Evolutionary conservation across 2,888 invertebrate species (phyloP), one percentile per base, ranked within the genome.

Genomic region (Odontomyia ornata): DNA sequence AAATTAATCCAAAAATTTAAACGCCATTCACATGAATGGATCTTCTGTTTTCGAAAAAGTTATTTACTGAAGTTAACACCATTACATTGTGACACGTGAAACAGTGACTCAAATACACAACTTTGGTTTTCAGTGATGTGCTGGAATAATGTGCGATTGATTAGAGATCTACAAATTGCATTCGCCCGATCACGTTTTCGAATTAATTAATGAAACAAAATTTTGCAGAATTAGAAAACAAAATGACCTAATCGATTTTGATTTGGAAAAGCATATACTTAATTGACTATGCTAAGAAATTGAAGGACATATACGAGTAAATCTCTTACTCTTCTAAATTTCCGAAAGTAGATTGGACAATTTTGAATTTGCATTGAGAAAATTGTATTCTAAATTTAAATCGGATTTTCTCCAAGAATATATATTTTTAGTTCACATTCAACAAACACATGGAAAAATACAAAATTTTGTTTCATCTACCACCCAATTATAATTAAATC

Each of bases 61-160:
- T 36, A 9, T 36, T 52, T 2, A 15, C n/a, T 65, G 27, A 36
- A 7, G 1, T 18, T 11, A 56, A 52, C 69, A 47, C 46, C 9
- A 21, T 47, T 15, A 69, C 69, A 15, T 1, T 25, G 69, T 47
- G 69, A 69, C 69, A 69, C 46, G 47, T 69, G 47, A 69, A 47
- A 25, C 47, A 69, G 69, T 69, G 69, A 47, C 36, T 43, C 18
- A 64, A 27, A 47, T 23, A 47, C 43, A 15, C 47, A 65, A 15
- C 28, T 36, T 36, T 18, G 25, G 60, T 69, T 69, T 69, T 25
- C 46, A 47, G 46, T 46, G 46, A 46, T 47, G 69, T 69, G 69
- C 13, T 69, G 15, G 30, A n/a, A 46, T 23, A n/a, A 65, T 47
- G 69, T 25, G 46, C 23, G 36, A 36, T 36, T 5, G 9, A 36